phyloP scores from a whole-genome alignment of 1,140 invertebrate species.

The Lucilia sericata region DNA sequence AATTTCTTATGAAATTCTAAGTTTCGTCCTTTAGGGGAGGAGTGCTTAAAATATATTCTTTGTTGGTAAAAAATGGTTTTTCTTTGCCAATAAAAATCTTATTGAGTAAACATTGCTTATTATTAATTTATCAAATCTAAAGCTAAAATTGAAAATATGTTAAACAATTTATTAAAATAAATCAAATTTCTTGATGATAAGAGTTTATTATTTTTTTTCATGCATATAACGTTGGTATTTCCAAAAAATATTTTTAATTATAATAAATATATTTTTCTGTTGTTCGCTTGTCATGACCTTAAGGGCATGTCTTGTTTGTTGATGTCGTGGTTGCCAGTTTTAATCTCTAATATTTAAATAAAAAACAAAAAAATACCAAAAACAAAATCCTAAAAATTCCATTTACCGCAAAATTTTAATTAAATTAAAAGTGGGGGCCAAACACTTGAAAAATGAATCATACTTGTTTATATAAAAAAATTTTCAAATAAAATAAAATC shows the following conservation, averaged over 20 bases:
- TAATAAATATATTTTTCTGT: not conserved
- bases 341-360: constrained; percentile 39
- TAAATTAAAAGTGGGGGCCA: constrained; percentile 33
- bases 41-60: too few species aligned
- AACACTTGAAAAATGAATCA: constrained; percentile 15
- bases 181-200: not conserved
- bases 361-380: too few species aligned
- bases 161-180: too few species aligned
- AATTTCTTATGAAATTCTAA: too few species aligned
- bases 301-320: constrained; percentile 15
- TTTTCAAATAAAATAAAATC: not conserved
- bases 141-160: too few species aligned
- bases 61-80: too few species aligned
- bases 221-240: not conserved
- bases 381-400: constrained; percentile 16
- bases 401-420: constrained; percentile 38
- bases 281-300: not conserved
- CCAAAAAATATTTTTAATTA: constrained; percentile 20
- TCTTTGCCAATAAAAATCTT: too few species aligned
- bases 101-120: too few species aligned
- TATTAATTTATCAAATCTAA: too few species aligned
- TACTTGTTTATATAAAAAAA: not conserved
- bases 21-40: too few species aligned
- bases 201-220: not conserved
- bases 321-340: not conserved